Evolutionary conservation across 2,113 vertebrate genomes (phyloP), one percentile per base, ranked within the genome.

Genomic region (Melanerpes formicivorus): DNA sequence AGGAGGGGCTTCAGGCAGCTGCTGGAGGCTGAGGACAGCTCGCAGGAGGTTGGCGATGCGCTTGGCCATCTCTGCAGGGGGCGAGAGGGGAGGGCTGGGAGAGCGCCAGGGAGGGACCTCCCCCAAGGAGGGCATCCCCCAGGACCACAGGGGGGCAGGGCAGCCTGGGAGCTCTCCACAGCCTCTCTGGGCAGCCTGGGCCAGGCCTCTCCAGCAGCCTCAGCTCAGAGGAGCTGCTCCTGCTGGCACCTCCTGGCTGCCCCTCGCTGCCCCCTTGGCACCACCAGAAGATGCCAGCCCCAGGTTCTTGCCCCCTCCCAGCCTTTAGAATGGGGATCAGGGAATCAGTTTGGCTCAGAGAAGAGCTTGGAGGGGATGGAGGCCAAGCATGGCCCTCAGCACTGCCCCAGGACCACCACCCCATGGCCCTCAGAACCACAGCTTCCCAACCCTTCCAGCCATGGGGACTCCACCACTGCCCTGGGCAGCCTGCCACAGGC

Each of bases 61-160:
- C 94, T 99, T 99, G 8, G 99, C 99, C 99, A 99, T 99, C 62
- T 99, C 99, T 99, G 97, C 11, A 79, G 62, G 83, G 46, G 44
- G 71, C 46, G 66, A 21, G 3, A 2, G 14, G 10, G 42, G 14
- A 44, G 42, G 42, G 42, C 40, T 40, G 40, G 40, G 40, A 40
- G 40, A 40, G 40, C 40, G 40, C 40, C 40, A 4, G 40, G 40
- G 10, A 11, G 40, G 40, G 40, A 40, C 40, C 37, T 40, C 37
- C 37, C 37, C 37, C 10, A 14, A 44, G 42, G 48, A 52, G 50
- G 48, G 48, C 48, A 50, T 22, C 48, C 48, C 48, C 37, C 37
- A 10, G 37, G 37, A 8, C 37, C 37, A 65, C 37, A 10, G 37
- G 37, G 37, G 37, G 37, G 9, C 37, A 65, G 63, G 27, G 37